Evolutionary conservation across 2,888 invertebrate species (phyloP), one percentile per base, ranked within the genome.

Genomic region (Nomada fabriciana): DNA sequence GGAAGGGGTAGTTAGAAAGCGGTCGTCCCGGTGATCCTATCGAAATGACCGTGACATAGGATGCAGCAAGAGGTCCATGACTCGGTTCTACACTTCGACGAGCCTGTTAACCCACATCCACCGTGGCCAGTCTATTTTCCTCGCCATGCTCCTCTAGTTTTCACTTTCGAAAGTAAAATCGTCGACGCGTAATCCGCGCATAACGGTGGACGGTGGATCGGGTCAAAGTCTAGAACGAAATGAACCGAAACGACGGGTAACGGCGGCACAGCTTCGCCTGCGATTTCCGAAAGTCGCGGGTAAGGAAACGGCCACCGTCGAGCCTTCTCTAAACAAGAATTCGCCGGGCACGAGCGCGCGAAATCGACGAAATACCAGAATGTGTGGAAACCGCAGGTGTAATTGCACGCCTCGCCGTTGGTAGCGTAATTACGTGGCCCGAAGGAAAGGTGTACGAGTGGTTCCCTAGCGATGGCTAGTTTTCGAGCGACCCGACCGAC

Each of bases 21-120:
- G 70, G 61, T 72, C 60, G 69, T 81, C 76, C 25, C 57, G 25
- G 77, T 81, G 85, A 85, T 88, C 70, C 80, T 74, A 67, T 77
- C 83, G 86, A 87, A 84, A 86, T 85, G 89, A 85, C 89, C 88
- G 77, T 90, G 89, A 89, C 89, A 90, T 89, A 86, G 84, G 86
- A 84, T 86, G 81, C 83, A 84, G 73, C 77, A 84, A 85, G 80
- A 85, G 86, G 86, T 86, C 82, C 80, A 87, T 69, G 76, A 76
- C 79, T 84, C 47, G 50, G 15, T 47, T 47, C 11, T 1, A 71
- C 53, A 61, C 61, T 13, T 71, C 52, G 36, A 36, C 36, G 20
- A 63, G 20, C 13, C 57, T 25, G 42, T 83, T 85, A 77, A 85
- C 85, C 85, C 69, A 87, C 76, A 84, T 85, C 67, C 4, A 13